A percentile compares a stretch with the other conserved stretches of the same genome.
Conservation (phyloP, 1,140 invertebrate species). For the Ceratina calcarata region DNA sequence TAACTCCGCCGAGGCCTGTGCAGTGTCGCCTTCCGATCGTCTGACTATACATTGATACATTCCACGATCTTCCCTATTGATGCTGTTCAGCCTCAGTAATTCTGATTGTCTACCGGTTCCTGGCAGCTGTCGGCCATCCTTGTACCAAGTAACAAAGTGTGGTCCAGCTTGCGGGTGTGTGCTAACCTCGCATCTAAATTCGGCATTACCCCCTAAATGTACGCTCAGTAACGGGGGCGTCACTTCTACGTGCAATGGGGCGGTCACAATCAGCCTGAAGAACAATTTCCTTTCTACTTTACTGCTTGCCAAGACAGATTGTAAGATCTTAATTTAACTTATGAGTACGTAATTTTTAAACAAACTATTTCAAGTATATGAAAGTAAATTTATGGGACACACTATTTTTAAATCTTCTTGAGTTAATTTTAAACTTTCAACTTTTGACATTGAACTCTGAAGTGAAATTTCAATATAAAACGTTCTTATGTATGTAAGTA, state of each 20-base stretch:
- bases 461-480: too few species aligned
- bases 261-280: slow-evolving; percentile 83
- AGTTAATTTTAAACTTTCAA: not conserved
- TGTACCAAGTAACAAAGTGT: slow-evolving; percentile 86
- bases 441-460: not conserved
- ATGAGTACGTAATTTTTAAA: not conserved
- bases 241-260: slow-evolving; percentile 87
- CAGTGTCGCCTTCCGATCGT: slow-evolving; percentile 87
- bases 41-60: slow-evolving; percentile 93
- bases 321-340: not conserved
- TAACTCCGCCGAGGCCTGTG: slow-evolving; percentile 90
- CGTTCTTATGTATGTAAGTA: too few species aligned
- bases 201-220: slow-evolving; percentile 88
- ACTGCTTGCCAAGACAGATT: not conserved
- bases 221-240: slow-evolving; percentile 86
- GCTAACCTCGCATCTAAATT: slow-evolving; percentile 85
- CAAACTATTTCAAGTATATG: not conserved
- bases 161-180: slow-evolving; percentile 79
- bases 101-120: slow-evolving; percentile 85
- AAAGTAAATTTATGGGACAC: too few species aligned
- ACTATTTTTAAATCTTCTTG: not conserved
- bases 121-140: slow-evolving; percentile 87
- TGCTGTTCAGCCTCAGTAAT: slow-evolving; percentile 84
- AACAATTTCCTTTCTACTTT: slow-evolving; percentile 4
- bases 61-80: slow-evolving; percentile 88